A percentile compares a stretch with the other conserved stretches of the same genome.
These are phyloP conservation scores for Campoplex capitator DNA, from an alignment of 2,888 invertebrate genomes.

Conservation along the genomic window DNA sequence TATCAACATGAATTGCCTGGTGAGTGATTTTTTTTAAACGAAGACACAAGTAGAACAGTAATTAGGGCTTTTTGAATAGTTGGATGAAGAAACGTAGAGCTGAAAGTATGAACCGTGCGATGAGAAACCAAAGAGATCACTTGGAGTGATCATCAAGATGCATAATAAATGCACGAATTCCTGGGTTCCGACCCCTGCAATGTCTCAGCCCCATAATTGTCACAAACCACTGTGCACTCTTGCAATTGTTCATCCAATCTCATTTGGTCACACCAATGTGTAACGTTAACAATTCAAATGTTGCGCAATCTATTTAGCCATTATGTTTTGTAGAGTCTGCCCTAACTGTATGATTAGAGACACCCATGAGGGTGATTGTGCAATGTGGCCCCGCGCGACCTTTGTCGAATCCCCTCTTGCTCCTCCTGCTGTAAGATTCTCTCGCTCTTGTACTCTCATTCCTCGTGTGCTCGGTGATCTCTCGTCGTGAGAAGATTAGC, in stretches of 20 bases:
- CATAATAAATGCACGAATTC: background rate
- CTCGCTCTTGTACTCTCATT: slow-evolving; percentile 62
- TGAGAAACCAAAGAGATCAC: background rate
- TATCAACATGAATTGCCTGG: slow-evolving; percentile 80
- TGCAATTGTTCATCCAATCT: slow-evolving; percentile 49
- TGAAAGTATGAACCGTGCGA: background rate
- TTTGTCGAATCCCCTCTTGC: slow-evolving; percentile 66
- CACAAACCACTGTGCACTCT: background rate
- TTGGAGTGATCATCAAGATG: background rate
- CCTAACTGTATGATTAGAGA: slow-evolving; percentile 65
- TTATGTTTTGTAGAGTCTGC: slow-evolving; percentile 46
- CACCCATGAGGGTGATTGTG: slow-evolving; percentile 66
- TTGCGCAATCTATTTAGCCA: slow-evolving; percentile 54
- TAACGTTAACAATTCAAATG: slow-evolving; percentile 47
- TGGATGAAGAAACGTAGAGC: background rate
- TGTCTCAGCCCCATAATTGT: slow-evolving; percentile 13
- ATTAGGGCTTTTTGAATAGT: background rate
- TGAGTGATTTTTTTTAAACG: slow-evolving; percentile 74
- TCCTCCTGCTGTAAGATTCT: slow-evolving; percentile 70
- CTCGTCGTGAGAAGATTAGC: slow-evolving; percentile 67
- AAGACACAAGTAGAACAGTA: background rate
- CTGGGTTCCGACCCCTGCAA: background rate
- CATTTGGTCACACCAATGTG: slow-evolving; percentile 45
- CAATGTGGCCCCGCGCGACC: slow-evolving; percentile 71
- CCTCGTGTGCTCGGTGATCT: slow-evolving; percentile 48